Evolutionary conservation across 1,140 invertebrate genomes (phyloP), one percentile per base, ranked within the genome.

Genomic region (Doryteuthis pealeii): DNA sequence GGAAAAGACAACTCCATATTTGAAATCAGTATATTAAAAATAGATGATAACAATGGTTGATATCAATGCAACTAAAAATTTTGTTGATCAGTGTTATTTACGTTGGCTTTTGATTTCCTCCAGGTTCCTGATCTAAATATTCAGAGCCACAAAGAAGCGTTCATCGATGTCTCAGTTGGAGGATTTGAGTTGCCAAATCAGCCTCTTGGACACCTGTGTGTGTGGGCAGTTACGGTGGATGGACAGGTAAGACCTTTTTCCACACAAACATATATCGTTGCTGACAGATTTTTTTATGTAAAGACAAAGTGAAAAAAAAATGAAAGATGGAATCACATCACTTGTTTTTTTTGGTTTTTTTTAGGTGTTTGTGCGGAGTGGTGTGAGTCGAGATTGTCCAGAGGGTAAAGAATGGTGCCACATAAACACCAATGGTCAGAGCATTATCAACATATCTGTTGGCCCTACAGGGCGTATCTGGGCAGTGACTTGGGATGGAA

Each of bases 221-320:
- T 97, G 2, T 97, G 95, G 95, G 94, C 94, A 28, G 93, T 97
- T 54, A 96, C 95, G 43, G 93, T 94, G 32, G 92, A 95, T 84
- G 95, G 95, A 54, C 89, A 94, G 83, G 54, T 62, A 22, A 62
- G 35, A 40, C 35, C 10, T 40, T 40, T 10, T 40, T 40, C 10
- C n/a, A n/a, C n/a, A n/a, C n/a, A n/a, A n/a, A n/a, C n/a, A n/a
- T n/a, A n/a, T n/a, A n/a, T n/a, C n/a, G n/a, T 40, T 40, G 35
- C 35, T 40, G 35, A 3, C 35, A 40, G 35, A 40, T 10, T 40
- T 40, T 40, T n/a, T n/a, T n/a, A n/a, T n/a, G n/a, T n/a, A n/a
- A n/a, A n/a, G 10, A 40, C 10, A 40, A 40, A 3, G 4, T 40
- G 10, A 40, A 10, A 40, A 40, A 40, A 40, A 3, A 3, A 40